Evolutionary conservation across 2,797 vertebrate species (phyloP).

Genomic region (Chanos chanos): DNA sequence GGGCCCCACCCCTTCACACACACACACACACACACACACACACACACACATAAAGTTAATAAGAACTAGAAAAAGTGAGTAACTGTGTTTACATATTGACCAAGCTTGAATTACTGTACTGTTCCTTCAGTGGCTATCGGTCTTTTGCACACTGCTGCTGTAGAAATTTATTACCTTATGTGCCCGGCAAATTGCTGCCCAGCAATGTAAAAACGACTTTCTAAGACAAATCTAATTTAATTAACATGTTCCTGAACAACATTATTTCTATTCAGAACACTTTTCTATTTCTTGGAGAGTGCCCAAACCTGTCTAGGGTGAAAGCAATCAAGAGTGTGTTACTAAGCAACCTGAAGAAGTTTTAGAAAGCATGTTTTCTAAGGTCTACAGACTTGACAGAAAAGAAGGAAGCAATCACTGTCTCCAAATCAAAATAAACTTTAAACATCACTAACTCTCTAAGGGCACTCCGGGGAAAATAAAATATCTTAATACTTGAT

Average conservation of each 20-base stretch:
- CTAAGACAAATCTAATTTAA: background rate
- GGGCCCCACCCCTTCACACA: too few species aligned
- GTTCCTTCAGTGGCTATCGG: too few species aligned
- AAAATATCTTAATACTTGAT: too few species aligned
- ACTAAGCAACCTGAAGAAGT: conserved; percentile 52
- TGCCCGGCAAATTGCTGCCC: too few species aligned
- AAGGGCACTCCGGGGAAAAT: too few species aligned
- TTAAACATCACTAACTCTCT: background rate
- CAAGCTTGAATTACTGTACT: too few species aligned
- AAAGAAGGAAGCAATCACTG: conserved; percentile 28
- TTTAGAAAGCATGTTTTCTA: conserved; percentile 34
- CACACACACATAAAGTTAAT: too few species aligned
- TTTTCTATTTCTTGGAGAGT: conserved; percentile 23
- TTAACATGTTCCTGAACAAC: background rate
- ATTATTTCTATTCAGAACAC: conserved; percentile 24
- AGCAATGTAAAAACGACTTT: background rate
- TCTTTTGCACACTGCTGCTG: too few species aligned
- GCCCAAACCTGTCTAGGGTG: conserved; percentile 34
- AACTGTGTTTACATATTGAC: too few species aligned
- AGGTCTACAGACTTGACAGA: background rate
- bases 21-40: too few species aligned
- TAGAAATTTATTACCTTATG: too few species aligned
- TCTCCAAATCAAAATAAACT: conserved; percentile 17
- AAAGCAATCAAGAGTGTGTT: conserved; percentile 40
- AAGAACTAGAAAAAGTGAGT: too few species aligned